These are phyloP conservation scores for Megaceryle alcyon DNA, from an alignment of 2,797 vertebrate genomes.

Conservation along the genomic window DNA sequence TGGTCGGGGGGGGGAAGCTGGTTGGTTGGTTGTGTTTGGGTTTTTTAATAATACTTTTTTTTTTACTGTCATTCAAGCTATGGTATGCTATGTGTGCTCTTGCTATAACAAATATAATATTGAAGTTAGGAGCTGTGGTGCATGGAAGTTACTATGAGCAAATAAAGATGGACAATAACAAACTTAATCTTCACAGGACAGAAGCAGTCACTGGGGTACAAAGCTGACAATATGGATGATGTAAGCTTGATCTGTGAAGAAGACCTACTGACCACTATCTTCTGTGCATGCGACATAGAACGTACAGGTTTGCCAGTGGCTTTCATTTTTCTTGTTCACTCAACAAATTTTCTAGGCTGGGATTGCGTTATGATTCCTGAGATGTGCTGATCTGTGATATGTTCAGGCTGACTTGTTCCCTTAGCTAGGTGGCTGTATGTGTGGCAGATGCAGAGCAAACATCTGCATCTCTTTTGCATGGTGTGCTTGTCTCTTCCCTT, in stretches of 20 bases:
- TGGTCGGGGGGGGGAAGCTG: accelerated
- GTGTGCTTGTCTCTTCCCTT: background rate
- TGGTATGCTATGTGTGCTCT: background rate
- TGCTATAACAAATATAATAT: background rate
- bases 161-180: background rate
- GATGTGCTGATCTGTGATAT: accelerated
- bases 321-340: background rate
- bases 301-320: conserved; percentile 78
- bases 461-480: background rate
- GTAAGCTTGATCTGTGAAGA: conserved; percentile 86
- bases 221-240: conserved; percentile 66
- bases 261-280: conserved; percentile 87
- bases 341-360: background rate
- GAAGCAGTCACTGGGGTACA: conserved; percentile 17
- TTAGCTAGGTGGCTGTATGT: background rate
- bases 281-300: conserved; percentile 84
- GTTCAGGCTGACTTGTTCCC: background rate
- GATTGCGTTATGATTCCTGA: accelerated
- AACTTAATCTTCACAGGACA: background rate
- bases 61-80: background rate
- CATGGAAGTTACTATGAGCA: background rate
- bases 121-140: background rate
- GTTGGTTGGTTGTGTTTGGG: background rate
- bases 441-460: background rate
- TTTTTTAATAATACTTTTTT: background rate